phyloP scores from a whole-genome alignment of 53 echinoderm and acorn worm species.

The Actinopyga echinites region DNA sequence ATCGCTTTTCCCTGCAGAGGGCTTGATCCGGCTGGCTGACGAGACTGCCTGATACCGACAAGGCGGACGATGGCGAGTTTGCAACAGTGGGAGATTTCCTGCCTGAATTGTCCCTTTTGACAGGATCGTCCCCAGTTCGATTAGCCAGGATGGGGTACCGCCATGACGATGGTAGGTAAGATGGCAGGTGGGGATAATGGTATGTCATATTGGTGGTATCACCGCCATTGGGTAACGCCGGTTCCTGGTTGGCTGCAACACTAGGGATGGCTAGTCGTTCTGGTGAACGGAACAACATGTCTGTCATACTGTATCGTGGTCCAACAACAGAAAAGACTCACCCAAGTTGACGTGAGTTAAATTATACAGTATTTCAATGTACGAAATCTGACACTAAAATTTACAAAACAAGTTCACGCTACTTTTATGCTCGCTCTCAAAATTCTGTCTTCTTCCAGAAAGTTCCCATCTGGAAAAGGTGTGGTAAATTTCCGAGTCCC shows the following conservation, averaged over 20 bases:
- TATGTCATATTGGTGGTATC: neutral
- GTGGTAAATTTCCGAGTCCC: no score
- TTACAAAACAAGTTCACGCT: no score
- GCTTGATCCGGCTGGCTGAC: no score
- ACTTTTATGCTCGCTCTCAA: no score
- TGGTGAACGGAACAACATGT: slow-evolving; percentile 42
- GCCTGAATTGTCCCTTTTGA: neutral
- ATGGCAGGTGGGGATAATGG: slow-evolving; percentile 21
- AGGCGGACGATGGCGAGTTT: slow-evolving; percentile 1
- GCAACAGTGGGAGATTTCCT: neutral
- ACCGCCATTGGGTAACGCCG: neutral
- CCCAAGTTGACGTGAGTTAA: no score
- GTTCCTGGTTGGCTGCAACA: slow-evolving; percentile 9
- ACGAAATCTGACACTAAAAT: no score
- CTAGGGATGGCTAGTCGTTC: slow-evolving; percentile 42
- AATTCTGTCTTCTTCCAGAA: no score
- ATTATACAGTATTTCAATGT: no score
- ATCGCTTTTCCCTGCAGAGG: neutral
- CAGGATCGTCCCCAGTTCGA: neutral
- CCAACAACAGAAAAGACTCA: neutral
- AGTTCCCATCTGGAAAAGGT: no score
- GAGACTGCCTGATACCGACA: neutral
- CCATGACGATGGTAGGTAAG: slow-evolving; percentile 21
- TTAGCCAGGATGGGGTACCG: neutral
- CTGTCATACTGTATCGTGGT: slow-evolving; percentile 22